phyloP scores from a whole-genome alignment of 2,888 invertebrate genomes.

The Byasa hedistus region DNA sequence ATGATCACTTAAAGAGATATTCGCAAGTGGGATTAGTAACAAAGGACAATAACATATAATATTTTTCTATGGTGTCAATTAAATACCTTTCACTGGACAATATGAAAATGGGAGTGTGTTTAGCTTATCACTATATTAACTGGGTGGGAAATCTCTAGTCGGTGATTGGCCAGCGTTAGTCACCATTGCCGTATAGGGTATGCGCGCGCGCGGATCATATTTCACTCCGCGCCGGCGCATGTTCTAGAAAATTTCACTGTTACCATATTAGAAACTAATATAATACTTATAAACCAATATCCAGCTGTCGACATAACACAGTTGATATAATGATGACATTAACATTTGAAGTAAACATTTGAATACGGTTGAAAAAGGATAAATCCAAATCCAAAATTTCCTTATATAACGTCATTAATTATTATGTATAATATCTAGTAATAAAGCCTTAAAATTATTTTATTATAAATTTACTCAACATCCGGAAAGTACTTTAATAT shows the following conservation, averaged over 20 bases:
- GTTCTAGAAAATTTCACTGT: constrained; percentile 31
- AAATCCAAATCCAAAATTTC: background rate
- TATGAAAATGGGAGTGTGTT: constrained; percentile 15
- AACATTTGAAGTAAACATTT: too few relatives aligned
- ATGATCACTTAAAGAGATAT: background rate
- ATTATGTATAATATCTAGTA: background rate
- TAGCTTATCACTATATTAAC: constrained; percentile 19
- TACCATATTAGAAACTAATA: background rate
- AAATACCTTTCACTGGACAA: background rate
- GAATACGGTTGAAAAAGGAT: background rate
- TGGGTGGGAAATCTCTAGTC: constrained; percentile 54
- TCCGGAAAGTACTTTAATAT: background rate
- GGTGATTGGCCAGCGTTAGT: constrained; percentile 57
- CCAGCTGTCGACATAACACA: too few relatives aligned
- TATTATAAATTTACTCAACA: background rate
- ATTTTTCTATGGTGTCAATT: background rate
- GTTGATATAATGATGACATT: too few relatives aligned
- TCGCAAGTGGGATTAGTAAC: too few relatives aligned
- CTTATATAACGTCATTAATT: background rate
- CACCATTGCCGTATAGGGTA: constrained; percentile 66
- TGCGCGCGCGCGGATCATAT: constrained; percentile 59
- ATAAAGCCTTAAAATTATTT: background rate
- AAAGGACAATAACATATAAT: background rate
- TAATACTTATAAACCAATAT: background rate
- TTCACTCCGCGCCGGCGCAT: constrained; percentile 49